Evolutionary conservation across 2,888 invertebrate genomes (phyloP).

Genomic region (Emmelina monodactyla): DNA sequence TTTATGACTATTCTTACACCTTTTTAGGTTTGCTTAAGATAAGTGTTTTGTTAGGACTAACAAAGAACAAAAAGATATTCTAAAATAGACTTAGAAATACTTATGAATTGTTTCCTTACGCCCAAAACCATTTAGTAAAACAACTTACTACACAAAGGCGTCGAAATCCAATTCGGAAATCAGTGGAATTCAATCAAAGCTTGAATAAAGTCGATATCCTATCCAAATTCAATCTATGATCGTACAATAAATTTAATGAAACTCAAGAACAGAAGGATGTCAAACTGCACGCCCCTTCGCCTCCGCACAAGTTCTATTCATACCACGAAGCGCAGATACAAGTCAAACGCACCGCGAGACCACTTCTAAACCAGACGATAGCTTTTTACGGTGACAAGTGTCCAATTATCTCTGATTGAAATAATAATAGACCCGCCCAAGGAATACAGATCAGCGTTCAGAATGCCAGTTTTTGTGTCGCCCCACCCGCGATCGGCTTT

Average conservation of each 20-base stretch:
- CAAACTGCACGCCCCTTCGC: conserved; percentile 19
- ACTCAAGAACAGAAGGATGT: conserved; percentile 20
- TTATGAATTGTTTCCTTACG: no score
- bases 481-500: conserved; percentile 49
- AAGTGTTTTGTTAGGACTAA: no score
- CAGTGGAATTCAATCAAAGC: neutral
- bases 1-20: no score
- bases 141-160: no score
- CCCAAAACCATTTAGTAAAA: no score
- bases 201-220: neutral
- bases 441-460: conserved; percentile 26
- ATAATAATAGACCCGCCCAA: conserved; percentile 44
- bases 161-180: no score
- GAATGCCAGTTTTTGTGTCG: conserved; percentile 32
- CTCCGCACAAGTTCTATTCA: conserved; percentile 1
- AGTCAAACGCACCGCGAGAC: conserved; percentile 36
- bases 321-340: conserved; percentile 14
- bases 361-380: conserved; percentile 27
- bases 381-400: conserved; percentile 50
- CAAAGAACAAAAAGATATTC: no score
- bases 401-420: conserved; percentile 58
- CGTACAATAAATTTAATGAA: conserved; percentile 35
- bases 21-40: no score
- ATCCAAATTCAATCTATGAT: neutral
- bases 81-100: no score